Evolutionary conservation across 2,797 vertebrate species (phyloP), one percentile per base, ranked within the genome.

Genomic region (Anabas testudineus): DNA sequence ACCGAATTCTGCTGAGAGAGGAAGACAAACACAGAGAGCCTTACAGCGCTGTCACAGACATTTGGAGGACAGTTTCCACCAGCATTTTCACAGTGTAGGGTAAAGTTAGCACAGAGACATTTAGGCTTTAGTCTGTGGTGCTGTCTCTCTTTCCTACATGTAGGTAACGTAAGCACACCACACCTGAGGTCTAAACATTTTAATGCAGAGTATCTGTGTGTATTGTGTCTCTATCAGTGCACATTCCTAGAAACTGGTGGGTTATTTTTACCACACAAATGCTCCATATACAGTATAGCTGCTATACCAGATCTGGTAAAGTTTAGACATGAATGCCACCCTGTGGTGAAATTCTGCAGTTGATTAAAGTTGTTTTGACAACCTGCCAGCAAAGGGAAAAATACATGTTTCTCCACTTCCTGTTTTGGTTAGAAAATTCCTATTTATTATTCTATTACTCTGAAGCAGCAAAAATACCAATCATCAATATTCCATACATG

Each of bases 1-100:
- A 88, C 88, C 36, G 74, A 93, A 89, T 91, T 94, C 97, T 99
- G 92, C 61, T 88, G 85, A 83, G 85, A 83, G 71, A 54, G 24
- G 34, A 78, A 74, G 46, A 61, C 1, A 75, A 72, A 67, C 45
- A 56, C 43, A 81, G 24, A 69, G 30, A 43, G 54, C 59, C 77
- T 51, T 39, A 43, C 16, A 54, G 22, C n/a, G 37, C 22, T 19
- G 30, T 51, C 34, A 48, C 30, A 71, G 66, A 77, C 39, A 76
- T 24, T 7, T 19, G 10, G 26, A 36, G 6, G 30, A 63, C 4
- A 61, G 55, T 74, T 69, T 67, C 58, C 30, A 57, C 26, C 65
- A 46, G 12, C 10, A 36, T 32, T 52, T 82, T 54, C 43, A 45
- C 62, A 51, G 1, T 62, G 26, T 59, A 49, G 26, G 26, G 36